Evolutionary conservation across 2,113 vertebrate genomes (phyloP), one percentile per base, ranked within the genome.

Genomic region (Mirza zaza): DNA sequence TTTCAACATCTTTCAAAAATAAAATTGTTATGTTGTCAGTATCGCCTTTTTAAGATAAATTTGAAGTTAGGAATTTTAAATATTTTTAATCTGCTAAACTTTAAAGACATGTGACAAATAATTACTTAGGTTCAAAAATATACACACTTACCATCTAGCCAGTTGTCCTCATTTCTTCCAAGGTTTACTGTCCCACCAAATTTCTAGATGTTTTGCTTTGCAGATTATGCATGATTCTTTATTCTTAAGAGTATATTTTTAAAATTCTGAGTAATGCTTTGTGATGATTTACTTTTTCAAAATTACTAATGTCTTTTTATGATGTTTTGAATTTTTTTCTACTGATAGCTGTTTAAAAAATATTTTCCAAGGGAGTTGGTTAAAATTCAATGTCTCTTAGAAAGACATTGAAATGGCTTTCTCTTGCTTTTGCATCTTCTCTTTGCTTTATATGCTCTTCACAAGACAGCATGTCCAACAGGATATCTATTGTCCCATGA

Each of bases 191-290:
- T 95, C 68, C 29, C 25, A 59, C 48, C 17, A 23, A 36, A 93
- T 73, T 57, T 52, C 42, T 80, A 71, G 14, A n/a, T 32, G 29
- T 76, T 96, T 86, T 90, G 29, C n/a, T 96, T 97, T 89, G 1
- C 42, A 82, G 12, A 82, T 87, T 73, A 86, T 14, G 10, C 61
- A 91, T n/a, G 48, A 63, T 39, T 75, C 4, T 76, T 97, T 36
- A 94, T 94, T 77, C 77, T 92, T 98, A 70, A 89, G 84, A 96
- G 63, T 93, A 73, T 90, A 29, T 63, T 93, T 84, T 76, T 65
- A 6, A 45, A 25, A 34, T 94, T 65, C 29, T 75, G n/a, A 81
- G 13, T 75, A 95, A 76, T 13, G 50, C 5, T 77, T 96, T 87
- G 5, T 79, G 45, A 45, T 61, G n/a, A 76, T 67, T 94, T 57